phyloP scores from a whole-genome alignment of 2,888 invertebrate species.

The Gymnosoma rotundatum region DNA sequence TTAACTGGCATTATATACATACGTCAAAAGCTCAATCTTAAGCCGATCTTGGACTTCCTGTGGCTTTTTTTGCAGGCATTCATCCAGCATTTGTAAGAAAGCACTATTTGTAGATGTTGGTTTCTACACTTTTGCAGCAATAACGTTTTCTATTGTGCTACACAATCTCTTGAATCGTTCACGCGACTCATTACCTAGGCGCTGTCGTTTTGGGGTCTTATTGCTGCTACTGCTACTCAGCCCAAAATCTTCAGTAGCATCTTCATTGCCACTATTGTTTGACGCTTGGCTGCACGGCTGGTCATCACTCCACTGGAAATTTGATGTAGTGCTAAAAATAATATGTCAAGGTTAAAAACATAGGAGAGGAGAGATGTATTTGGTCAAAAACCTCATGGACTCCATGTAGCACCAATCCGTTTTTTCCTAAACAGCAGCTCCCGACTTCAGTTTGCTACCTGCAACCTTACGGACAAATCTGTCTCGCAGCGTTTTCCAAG shows the following conservation, averaged over 20 bases:
- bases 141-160: not conserved
- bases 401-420: slow-evolving; percentile 27
- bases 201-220: slow-evolving; percentile 2
- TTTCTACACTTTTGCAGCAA: slow-evolving; percentile 3
- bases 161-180: slow-evolving; percentile 1
- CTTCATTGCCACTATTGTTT: not conserved
- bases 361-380: not conserved
- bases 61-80: slow-evolving; percentile 17
- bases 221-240: not conserved
- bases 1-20: slow-evolving; percentile 4
- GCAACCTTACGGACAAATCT: slow-evolving; percentile 33
- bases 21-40: too few relatives aligned
- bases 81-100: slow-evolving; percentile 16
- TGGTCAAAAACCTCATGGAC: not conserved
- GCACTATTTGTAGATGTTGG: not conserved
- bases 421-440: slow-evolving; percentile 20
- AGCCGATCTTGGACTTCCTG: too few relatives aligned
- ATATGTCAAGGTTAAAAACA: not conserved
- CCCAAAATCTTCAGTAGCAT: not conserved
- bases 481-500: slow-evolving; percentile 50
- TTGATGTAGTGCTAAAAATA: not conserved
- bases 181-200: slow-evolving; percentile 3
- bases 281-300: not conserved
- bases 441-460: slow-evolving; percentile 10
- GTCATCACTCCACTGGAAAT: not conserved